Evolutionary conservation across 2,888 invertebrate species (phyloP).

Genomic region (Aricia artaxerxes): DNA sequence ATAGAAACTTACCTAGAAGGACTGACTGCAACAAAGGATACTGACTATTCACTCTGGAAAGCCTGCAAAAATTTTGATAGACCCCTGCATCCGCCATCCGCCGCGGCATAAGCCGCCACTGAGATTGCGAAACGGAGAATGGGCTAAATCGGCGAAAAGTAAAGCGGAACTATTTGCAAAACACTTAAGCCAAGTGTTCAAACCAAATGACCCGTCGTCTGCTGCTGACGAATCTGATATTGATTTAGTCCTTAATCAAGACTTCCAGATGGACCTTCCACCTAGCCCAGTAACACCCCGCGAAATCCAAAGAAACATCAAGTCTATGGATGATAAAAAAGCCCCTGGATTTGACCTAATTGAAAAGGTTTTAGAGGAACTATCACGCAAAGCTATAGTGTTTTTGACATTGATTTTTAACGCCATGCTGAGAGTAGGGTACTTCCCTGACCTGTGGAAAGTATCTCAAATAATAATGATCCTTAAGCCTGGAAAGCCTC

Average conservation of each 20-base stretch:
- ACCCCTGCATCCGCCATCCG: too few relatives aligned
- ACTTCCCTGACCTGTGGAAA: background rate
- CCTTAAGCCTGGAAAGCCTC: background rate
- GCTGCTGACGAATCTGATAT: too few relatives aligned
- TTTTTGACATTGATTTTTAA: conserved; percentile 33
- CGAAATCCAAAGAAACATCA: too few relatives aligned
- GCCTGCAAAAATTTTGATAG: conserved; percentile 33
- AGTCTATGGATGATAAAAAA: too few relatives aligned
- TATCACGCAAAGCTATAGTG: conserved; percentile 34
- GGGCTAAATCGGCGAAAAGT: conserved; percentile 36
- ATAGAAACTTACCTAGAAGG: conserved; percentile 23
- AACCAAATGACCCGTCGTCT: conserved; percentile 13
- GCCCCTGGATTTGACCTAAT: too few relatives aligned
- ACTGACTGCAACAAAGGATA: conserved; percentile 28
- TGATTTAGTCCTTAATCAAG: too few relatives aligned
- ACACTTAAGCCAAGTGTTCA: conserved; percentile 34
- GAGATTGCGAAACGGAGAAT: conserved; percentile 9
- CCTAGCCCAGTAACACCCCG: too few relatives aligned
- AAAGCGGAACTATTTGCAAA: conserved; percentile 37
- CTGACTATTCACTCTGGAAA: conserved; percentile 37
- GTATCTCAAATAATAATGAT: background rate
- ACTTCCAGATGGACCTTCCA: too few relatives aligned
- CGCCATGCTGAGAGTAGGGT: background rate
- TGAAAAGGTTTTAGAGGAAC: too few relatives aligned
- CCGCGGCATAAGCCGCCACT: conserved; percentile 23